Evolutionary conservation across 92 coral and sea anemone genomes (phyloP), one percentile per base, ranked within the genome.

Genomic region (Bergia sp.): DNA sequence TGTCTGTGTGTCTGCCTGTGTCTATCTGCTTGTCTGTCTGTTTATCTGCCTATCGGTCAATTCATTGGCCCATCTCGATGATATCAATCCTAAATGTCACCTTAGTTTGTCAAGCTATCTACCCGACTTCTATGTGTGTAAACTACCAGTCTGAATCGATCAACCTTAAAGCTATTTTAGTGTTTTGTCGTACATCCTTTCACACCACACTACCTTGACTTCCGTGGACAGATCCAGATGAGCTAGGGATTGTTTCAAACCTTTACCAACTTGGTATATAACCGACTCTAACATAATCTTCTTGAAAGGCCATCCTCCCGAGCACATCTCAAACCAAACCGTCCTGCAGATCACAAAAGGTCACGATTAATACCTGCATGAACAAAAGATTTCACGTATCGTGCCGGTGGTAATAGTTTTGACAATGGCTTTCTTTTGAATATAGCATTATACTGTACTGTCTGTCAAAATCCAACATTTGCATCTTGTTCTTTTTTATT

Each of bases 251-350:
- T 93, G 99, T 37, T 97, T 97, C 5, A 87, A 55, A 39, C 99
- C 99, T 88, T 97, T 95, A 18, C 99, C 98, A 40, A 97, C 98
- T 89, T 94, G 95, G 89, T 96, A 97, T 7, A 97, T 96, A 74
- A 95, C 93, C 4, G 99, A 82, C 80, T 97, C 99, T 13, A 96
- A 91, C 69, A 89, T 86, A 7, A 87, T 88, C 80, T 94, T 95
- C 87, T 90, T 92, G 94, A 95, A 97, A 4, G 99, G 99, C 99
- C 98, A 97, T 12, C 95, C 87, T n/a, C 99, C 95, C 8, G 96
- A 94, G 36, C 96, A 90, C 95, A 97, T 92, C 88, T 97, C 99
- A 74, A 90, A 97, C 96, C 98, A 97, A 16, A 97, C 93, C 82
- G 98, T 97, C 74, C 99, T 97, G 80, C 11, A 80, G 10, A 64